These are phyloP conservation scores for Myotis davidii DNA, from an alignment of 2,113 vertebrate species.

Conservation along the genomic window DNA sequence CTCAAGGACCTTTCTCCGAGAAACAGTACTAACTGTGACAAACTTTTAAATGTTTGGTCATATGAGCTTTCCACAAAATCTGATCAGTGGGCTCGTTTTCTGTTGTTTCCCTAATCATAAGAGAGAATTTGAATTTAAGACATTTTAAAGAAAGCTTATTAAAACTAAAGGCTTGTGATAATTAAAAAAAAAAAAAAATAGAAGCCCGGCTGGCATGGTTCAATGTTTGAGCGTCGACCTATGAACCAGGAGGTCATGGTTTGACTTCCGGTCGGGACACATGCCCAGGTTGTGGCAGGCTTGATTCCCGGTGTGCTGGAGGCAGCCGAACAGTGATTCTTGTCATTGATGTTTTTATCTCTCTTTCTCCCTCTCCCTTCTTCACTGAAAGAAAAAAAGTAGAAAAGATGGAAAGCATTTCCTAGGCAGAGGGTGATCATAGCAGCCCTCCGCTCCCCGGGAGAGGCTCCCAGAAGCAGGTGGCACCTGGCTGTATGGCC, in stretches of 20 bases:
- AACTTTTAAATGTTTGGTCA: not conserved
- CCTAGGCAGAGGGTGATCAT: not conserved
- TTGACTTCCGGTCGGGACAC: no score
- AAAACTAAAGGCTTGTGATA: not conserved
- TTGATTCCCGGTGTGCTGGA: no score
- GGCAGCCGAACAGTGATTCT: no score
- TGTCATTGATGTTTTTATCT: no score
- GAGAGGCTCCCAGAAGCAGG: not conserved
- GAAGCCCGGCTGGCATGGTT: no score
- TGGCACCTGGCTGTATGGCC: not conserved
- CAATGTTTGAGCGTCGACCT: no score
- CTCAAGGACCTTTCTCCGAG: not conserved
- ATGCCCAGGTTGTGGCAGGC: no score
- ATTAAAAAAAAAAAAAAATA: conserved; percentile 32
- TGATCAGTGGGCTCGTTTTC: not conserved
- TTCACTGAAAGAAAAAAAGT: no score
- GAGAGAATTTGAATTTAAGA: conserved; percentile 2
- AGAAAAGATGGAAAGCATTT: not conserved
- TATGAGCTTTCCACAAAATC: not conserved
- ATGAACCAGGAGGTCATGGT: no score
- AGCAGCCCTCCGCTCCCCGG: not conserved
- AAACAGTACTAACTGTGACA: not conserved
- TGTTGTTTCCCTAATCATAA: not conserved
- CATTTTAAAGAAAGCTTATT: conserved; percentile 3
- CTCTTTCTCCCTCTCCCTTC: no score